Percentiles rank a stretch among this genome's conserved stretches.
phyloP scores from a whole-genome alignment of 2,797 vertebrate genomes.

The Chelonia mydas region DNA sequence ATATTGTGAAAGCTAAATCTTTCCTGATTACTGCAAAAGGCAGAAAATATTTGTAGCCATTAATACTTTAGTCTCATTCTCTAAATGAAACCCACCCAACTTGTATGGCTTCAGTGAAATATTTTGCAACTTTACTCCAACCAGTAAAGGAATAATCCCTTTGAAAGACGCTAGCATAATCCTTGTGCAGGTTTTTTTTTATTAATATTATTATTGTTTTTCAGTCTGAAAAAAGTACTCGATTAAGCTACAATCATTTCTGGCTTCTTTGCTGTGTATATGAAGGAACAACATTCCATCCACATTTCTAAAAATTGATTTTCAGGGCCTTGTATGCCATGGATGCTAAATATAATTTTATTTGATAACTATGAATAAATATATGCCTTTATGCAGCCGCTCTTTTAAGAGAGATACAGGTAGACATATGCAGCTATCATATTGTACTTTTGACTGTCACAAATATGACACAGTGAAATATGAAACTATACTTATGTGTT shows the following conservation, averaged over 20 bases:
- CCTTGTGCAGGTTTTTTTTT: background rate
- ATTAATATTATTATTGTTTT: background rate
- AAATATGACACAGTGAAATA: background rate
- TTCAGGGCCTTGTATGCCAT: background rate
- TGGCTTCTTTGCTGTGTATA: background rate
- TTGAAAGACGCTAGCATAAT: background rate
- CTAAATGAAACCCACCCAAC: background rate
- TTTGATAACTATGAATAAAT: background rate
- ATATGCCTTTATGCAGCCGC: background rate
- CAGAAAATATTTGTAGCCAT: background rate
- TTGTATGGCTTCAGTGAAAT: background rate
- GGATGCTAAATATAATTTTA: background rate
- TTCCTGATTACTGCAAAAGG: background rate
- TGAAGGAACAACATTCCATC: background rate
- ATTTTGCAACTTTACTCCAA: background rate
- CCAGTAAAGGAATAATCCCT: background rate
- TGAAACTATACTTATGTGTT: background rate
- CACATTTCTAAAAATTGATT: background rate
- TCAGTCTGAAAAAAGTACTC: background rate
- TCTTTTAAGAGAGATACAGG: background rate
- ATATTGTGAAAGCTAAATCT: slow-evolving; percentile 13
- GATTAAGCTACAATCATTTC: background rate
- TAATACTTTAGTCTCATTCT: slow-evolving; percentile 11
- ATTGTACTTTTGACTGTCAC: background rate
- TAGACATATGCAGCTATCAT: background rate